Percentiles rank a stretch among this genome's conserved stretches.
phyloP scores from a whole-genome alignment of 1,140 invertebrate genomes.

The Zaprionus vittiger region DNA sequence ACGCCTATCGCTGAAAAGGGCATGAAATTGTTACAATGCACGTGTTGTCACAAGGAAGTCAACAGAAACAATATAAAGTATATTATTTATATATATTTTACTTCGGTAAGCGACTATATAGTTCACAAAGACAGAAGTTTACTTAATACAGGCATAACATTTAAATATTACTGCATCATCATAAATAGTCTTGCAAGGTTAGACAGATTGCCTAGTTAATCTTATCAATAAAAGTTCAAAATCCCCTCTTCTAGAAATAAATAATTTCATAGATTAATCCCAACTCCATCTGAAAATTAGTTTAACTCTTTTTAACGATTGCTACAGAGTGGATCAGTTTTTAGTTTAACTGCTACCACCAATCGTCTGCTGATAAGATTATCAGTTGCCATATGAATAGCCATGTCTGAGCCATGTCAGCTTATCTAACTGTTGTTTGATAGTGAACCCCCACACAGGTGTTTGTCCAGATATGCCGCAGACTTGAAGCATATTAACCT shows the following conservation, averaged over 20 bases:
- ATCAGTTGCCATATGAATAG: slow-evolving; percentile 27
- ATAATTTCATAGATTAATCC: no score
- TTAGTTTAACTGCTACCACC: not conserved
- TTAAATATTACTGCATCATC: not conserved
- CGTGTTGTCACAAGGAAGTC: not conserved
- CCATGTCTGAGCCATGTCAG: slow-evolving; percentile 6
- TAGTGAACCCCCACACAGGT: slow-evolving; percentile 18
- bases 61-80: not conserved
- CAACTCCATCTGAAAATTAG: not conserved
- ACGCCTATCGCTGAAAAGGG: slow-evolving; percentile 11
- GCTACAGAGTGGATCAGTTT: not conserved
- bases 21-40: not conserved
- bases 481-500: not conserved
- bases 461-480: slow-evolving; percentile 12
- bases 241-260: not conserved
- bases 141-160: not conserved
- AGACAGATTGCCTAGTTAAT: not conserved
- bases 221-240: not conserved
- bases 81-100: not conserved
- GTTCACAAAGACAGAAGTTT: not conserved
- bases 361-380: slow-evolving; percentile 40
- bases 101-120: no score
- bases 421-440: slow-evolving; percentile 11
- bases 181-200: not conserved
- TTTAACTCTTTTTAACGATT: not conserved